phyloP scores from a whole-genome alignment of 2,113 vertebrate genomes.

The Raja brachyura region DNA sequence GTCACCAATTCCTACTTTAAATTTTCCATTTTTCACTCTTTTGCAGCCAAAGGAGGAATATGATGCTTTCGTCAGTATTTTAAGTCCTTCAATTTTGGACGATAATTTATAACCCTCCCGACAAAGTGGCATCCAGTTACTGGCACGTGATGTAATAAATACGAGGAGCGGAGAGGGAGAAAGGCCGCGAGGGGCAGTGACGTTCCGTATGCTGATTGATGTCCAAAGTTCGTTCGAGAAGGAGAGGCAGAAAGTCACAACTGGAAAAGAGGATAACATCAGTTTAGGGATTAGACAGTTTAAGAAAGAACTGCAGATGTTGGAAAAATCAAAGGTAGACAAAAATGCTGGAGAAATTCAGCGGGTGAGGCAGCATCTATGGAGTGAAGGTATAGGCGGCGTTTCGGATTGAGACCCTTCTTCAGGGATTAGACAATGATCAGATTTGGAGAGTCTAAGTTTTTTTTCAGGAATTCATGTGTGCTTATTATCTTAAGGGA shows the following conservation, averaged over 20 bases:
- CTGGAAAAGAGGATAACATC: not conserved
- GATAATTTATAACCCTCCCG: not conserved
- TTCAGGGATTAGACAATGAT: not conserved
- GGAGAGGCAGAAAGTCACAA: not conserved
- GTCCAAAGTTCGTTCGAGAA: not conserved
- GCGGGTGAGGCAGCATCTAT: no score
- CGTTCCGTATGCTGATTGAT: not conserved
- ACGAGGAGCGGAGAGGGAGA: not conserved
- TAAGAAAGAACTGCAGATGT: no score
- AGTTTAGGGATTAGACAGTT: not conserved
- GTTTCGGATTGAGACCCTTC: no score
- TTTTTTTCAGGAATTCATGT: not conserved
- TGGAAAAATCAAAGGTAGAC: no score
- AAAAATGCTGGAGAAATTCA: no score
- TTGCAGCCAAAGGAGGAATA: not conserved
- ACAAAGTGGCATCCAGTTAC: not conserved
- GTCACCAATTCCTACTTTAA: not conserved
- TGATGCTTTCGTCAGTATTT: not conserved
- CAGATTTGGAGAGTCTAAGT: not conserved
- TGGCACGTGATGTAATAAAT: not conserved
- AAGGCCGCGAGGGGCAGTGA: not conserved
- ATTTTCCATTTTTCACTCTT: not conserved
- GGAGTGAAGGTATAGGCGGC: no score
- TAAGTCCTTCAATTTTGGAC: not conserved
- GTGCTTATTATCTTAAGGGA: not conserved